Evolutionary conservation across 92 coral and sea anemone genomes (phyloP).

Genomic region (Parazoanthus atlanticus): DNA sequence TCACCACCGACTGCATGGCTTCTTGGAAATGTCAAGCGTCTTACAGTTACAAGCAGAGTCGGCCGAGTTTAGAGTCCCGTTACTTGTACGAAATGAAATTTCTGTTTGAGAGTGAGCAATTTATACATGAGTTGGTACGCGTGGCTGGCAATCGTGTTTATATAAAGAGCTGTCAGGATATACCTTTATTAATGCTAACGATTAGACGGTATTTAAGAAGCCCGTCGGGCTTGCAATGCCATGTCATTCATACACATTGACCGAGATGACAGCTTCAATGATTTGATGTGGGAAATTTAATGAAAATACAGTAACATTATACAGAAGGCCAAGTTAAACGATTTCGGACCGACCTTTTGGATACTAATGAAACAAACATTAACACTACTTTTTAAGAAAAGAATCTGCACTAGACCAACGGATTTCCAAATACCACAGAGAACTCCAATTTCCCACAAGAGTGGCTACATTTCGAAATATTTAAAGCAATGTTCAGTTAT

Average conservation of each 20-base stretch:
- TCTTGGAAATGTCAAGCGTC: background rate
- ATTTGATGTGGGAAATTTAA: conserved; percentile 23
- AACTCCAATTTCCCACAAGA: too few species aligned
- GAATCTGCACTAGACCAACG: background rate
- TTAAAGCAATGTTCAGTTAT: background rate
- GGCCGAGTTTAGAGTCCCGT: background rate
- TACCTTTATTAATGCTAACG: conserved; percentile 28
- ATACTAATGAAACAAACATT: background rate
- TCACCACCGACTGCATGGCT: background rate
- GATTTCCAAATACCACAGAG: background rate
- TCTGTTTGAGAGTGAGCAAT: conserved; percentile 3
- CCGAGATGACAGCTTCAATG: conserved; percentile 37
- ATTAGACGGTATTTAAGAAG: conserved; percentile 42
- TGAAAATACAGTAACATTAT: conserved; percentile 25
- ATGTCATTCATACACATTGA: conserved; percentile 22
- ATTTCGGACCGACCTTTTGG: conserved; percentile 7
- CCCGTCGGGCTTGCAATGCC: conserved; percentile 27
- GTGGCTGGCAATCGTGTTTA: conserved; percentile 23
- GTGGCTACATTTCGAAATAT: too few species aligned
- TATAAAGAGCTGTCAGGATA: conserved; percentile 9
- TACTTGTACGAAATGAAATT: conserved; percentile 13
- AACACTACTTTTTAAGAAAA: background rate
- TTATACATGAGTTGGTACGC: background rate
- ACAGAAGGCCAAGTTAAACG: conserved; percentile 24
- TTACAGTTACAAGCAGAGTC: background rate